Conservation (phyloP, 2,113 vertebrate genomes). For the Rhinogobius similis region DNA sequence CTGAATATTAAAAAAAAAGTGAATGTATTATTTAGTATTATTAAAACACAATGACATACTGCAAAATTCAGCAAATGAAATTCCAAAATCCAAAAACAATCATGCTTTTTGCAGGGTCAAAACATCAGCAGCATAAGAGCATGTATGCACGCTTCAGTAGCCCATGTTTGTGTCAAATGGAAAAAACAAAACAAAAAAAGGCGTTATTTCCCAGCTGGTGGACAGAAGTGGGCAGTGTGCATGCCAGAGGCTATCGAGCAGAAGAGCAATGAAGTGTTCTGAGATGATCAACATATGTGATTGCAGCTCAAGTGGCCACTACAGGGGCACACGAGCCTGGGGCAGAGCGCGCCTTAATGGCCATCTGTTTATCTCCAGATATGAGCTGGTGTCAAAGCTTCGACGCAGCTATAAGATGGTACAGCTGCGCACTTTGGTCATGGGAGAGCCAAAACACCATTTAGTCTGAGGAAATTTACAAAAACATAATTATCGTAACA, state of each 20-base stretch:
- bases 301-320: constrained; percentile 48
- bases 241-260: constrained; percentile 41
- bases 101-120: too few species aligned
- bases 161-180: constrained; percentile 5
- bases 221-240: constrained; percentile 6
- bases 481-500: not conserved
- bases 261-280: constrained; percentile 41
- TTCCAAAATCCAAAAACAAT: too few species aligned
- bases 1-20: too few species aligned
- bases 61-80: too few species aligned
- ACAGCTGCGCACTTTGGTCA: constrained; percentile 29
- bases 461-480: not conserved
- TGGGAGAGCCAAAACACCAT: not conserved
- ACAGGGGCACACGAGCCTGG: constrained; percentile 46
- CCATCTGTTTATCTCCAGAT: constrained; percentile 61
- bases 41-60: too few species aligned
- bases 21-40: too few species aligned
- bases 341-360: constrained; percentile 27
- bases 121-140: too few species aligned
- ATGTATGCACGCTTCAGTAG: not conserved
- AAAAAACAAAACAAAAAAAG: not conserved
- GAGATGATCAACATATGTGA: constrained; percentile 66
- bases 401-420: constrained; percentile 14
- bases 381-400: constrained; percentile 30
- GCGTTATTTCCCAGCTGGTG: constrained; percentile 36